Percentiles rank a stretch among this genome's conserved stretches.
These are phyloP conservation scores for Eospalax fontanierii DNA, from an alignment of 2,797 vertebrate species.

Conservation along the genomic window DNA sequence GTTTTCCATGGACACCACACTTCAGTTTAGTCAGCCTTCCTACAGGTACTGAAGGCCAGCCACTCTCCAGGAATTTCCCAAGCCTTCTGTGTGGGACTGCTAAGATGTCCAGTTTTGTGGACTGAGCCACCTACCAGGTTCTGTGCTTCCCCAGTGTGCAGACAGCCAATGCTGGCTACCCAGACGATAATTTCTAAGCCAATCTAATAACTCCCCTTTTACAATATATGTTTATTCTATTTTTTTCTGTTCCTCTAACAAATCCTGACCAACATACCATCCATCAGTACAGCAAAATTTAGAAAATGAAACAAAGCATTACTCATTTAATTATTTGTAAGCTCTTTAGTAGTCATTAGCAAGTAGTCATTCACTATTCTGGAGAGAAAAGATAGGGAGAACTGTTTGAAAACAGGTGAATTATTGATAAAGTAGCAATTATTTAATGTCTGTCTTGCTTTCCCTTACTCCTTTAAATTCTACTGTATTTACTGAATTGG, in stretches of 20 bases:
- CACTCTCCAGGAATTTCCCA: neutral
- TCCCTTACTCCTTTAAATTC: neutral
- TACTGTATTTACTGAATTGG: neutral
- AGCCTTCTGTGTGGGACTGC: neutral
- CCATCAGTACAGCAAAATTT: neutral
- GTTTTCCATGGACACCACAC: neutral
- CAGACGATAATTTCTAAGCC: neutral
- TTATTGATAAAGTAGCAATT: neutral
- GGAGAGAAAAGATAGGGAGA: neutral
- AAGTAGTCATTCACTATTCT: slow-evolving; percentile 20
- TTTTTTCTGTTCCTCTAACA: neutral
- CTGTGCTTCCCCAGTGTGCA: neutral
- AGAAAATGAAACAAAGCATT: slow-evolving; percentile 25
- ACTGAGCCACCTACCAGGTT: neutral
- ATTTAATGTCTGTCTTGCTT: neutral
- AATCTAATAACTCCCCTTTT: neutral
- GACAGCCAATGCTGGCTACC: neutral
- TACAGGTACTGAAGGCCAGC: neutral
- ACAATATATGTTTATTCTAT: neutral
- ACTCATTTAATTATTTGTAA: slow-evolving; percentile 5
- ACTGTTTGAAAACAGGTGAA: neutral
- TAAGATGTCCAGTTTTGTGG: neutral
- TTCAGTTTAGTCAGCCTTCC: neutral
- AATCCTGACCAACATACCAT: neutral
- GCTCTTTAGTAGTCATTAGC: neutral